A percentile compares a stretch with the other conserved stretches of the same genome.
phyloP scores from a whole-genome alignment of 2,113 vertebrate species.

The Corythornis vintsioides region DNA sequence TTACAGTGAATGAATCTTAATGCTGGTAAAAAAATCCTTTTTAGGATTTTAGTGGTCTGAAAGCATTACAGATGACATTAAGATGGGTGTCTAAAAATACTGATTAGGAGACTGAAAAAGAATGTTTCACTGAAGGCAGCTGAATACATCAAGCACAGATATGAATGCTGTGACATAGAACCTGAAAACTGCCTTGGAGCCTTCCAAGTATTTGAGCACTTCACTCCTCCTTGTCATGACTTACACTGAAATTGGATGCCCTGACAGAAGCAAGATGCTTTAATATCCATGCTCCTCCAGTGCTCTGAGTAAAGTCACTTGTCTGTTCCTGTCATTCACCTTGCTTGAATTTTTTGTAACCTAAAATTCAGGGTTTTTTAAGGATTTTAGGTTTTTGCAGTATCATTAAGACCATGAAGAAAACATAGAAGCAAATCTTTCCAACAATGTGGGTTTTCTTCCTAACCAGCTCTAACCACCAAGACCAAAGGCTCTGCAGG shows the following conservation, averaged over 20 bases:
- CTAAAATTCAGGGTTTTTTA: not conserved
- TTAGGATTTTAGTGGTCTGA: not conserved
- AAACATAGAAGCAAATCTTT: not conserved
- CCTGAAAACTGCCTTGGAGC: not conserved
- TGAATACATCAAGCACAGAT: not conserved
- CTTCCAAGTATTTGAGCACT: not conserved
- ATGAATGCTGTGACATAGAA: not conserved
- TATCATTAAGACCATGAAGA: not conserved
- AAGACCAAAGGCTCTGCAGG: constrained; percentile 13
- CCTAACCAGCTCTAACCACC: not conserved
- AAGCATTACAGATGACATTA: not conserved
- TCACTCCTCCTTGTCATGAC: not conserved
- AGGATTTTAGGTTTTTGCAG: not conserved
- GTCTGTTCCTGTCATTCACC: not conserved
- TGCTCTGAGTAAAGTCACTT: not conserved
- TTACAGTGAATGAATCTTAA: not conserved
- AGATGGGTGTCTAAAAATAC: constrained; percentile 10
- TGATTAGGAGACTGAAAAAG: not conserved
- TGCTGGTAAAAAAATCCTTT: constrained; percentile 22
- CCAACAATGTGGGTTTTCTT: constrained; percentile 23
- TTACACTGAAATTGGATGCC: not conserved
- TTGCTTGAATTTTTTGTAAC: not conserved
- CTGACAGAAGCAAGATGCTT: not conserved
- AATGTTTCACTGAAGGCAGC: not conserved
- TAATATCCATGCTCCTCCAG: not conserved